A percentile compares a stretch with the other conserved stretches of the same genome.
phyloP scores from a whole-genome alignment of 2,888 invertebrate species.

The Volucella zonaria region DNA sequence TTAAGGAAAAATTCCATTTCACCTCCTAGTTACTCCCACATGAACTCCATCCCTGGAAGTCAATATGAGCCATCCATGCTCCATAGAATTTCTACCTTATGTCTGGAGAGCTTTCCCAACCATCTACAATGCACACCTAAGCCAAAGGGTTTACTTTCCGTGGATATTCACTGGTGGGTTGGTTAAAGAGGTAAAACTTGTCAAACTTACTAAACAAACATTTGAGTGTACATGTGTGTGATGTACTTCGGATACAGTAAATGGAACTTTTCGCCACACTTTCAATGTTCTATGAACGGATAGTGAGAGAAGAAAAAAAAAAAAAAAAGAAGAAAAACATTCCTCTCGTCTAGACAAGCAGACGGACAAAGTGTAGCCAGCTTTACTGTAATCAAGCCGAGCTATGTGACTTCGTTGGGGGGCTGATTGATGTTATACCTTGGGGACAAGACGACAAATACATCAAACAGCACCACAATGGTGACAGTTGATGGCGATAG shows the following conservation, averaged over 20 bases:
- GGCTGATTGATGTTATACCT: slow-evolving; percentile 62
- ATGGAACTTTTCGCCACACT: slow-evolving; percentile 30
- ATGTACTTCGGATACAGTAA: slow-evolving; percentile 7
- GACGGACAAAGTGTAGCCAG: slow-evolving; percentile 58
- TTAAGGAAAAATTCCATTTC: neutral
- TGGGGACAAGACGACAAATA: slow-evolving; percentile 58
- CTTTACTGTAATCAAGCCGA: slow-evolving; percentile 61
- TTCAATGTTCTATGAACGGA: slow-evolving; percentile 26
- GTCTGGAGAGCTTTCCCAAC: slow-evolving; percentile 36
- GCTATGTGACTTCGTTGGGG: slow-evolving; percentile 39
- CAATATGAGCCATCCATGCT: slow-evolving; percentile 39
- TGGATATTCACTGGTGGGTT: neutral
- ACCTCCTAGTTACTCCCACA: slow-evolving; percentile 6
- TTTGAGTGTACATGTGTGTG: slow-evolving; percentile 32
- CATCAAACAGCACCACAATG: slow-evolving; percentile 65
- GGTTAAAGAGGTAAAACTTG: slow-evolving; percentile 22
- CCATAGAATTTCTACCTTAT: slow-evolving; percentile 52
- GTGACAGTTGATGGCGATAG: slow-evolving; percentile 65
- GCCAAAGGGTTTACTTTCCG: slow-evolving; percentile 41
- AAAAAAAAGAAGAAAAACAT: slow-evolving; percentile 6
- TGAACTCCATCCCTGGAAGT: slow-evolving; percentile 8
- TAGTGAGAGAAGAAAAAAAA: slow-evolving; percentile 44
- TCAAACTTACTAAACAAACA: slow-evolving; percentile 57
- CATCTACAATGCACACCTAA: neutral
- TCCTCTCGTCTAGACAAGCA: slow-evolving; percentile 66